Percentiles rank a stretch among this genome's conserved stretches.
phyloP scores from a whole-genome alignment of 2,113 vertebrate species.

The Gnathochromis pfefferi region DNA sequence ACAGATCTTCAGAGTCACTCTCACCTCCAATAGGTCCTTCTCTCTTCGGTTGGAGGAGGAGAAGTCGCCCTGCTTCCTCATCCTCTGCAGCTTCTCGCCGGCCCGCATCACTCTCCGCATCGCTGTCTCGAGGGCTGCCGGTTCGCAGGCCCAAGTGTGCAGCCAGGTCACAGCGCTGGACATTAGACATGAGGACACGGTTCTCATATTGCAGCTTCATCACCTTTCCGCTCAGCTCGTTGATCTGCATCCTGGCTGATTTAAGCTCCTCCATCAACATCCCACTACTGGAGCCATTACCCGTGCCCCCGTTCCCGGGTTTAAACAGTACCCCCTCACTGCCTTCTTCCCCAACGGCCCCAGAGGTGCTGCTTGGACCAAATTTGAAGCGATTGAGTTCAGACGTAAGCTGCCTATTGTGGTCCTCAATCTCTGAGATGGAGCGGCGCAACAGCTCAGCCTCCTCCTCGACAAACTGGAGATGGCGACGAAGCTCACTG shows the following conservation, averaged over 20 bases:
- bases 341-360: slow-evolving; percentile 61
- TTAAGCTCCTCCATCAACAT: slow-evolving; percentile 89
- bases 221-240: slow-evolving; percentile 88
- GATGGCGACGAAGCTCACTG: slow-evolving; percentile 84
- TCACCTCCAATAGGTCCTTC: slow-evolving; percentile 92
- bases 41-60: slow-evolving; percentile 80
- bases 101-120: slow-evolving; percentile 78
- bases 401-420: slow-evolving; percentile 87
- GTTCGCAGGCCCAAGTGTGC: slow-evolving; percentile 79
- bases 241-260: slow-evolving; percentile 84
- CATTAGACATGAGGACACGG: slow-evolving; percentile 86
- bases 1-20: slow-evolving; percentile 90
- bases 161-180: slow-evolving; percentile 86
- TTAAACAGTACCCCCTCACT: slow-evolving; percentile 43
- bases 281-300: slow-evolving; percentile 8
- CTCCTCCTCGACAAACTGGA: slow-evolving; percentile 97
- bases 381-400: slow-evolving; percentile 95
- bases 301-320: slow-evolving; percentile 11
- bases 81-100: slow-evolving; percentile 80
- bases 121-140: slow-evolving; percentile 83
- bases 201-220: slow-evolving; percentile 97
- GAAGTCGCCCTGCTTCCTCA: slow-evolving; percentile 73
- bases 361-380: slow-evolving; percentile 69
- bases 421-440: slow-evolving; percentile 93
- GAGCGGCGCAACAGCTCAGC: slow-evolving; percentile 90